Conservation (phyloP, 2,888 invertebrate species). For the Nemotelus pantherinus region DNA sequence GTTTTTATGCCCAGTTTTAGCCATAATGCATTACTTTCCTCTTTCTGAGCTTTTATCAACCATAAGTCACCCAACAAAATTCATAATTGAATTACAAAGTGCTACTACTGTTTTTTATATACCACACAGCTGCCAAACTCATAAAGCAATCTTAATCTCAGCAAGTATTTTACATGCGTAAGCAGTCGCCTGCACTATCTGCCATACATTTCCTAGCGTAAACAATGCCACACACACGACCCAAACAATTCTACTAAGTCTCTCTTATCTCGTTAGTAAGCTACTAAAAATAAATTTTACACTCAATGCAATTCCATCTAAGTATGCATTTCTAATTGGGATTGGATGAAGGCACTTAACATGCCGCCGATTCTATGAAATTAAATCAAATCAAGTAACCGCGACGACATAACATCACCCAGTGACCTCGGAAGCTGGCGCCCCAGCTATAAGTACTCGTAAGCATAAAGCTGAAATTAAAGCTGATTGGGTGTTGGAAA, state of each 20-base stretch:
- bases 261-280: neutral
- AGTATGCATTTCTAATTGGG: neutral
- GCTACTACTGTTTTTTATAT: too few relatives aligned
- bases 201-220: neutral
- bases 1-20: too few relatives aligned
- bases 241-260: neutral
- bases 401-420: constrained; percentile 5
- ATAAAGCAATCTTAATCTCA: too few relatives aligned
- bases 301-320: neutral
- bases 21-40: too few relatives aligned
- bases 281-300: constrained; percentile 10
- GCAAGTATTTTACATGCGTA: neutral
- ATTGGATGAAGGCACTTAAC: neutral
- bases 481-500: too few relatives aligned
- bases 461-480: too few relatives aligned
- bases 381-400: constrained; percentile 9
- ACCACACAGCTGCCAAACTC: too few relatives aligned
- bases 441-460: neutral
- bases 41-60: too few relatives aligned
- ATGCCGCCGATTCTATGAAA: neutral
- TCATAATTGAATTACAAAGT: too few relatives aligned
- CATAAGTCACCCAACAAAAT: too few relatives aligned
- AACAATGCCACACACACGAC: constrained; percentile 10
- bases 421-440: constrained; percentile 14
- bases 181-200: neutral